Evolutionary conservation across 2,797 vertebrate genomes (phyloP).

Genomic region (Rhinoraja longicauda): DNA sequence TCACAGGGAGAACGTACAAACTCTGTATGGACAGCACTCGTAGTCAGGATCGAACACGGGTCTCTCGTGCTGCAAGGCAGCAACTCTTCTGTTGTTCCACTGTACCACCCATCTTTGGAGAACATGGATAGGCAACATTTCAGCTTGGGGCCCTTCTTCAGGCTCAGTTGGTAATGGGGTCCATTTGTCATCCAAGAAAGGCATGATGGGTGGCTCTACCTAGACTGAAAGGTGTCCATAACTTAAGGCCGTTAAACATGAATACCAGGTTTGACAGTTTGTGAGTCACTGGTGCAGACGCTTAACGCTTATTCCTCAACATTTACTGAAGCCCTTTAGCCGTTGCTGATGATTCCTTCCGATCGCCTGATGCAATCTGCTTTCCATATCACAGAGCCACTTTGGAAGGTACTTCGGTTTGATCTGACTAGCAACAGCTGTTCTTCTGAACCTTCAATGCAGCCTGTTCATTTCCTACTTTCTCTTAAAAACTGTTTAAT

Average conservation of each 20-base stretch:
- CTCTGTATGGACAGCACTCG: too few species aligned
- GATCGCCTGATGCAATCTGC: neutral
- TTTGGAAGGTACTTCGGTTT: neutral
- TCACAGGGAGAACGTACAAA: too few species aligned
- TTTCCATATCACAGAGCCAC: conserved; percentile 8
- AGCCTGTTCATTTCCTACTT: conserved; percentile 5
- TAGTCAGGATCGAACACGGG: too few species aligned
- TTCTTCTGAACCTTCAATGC: neutral
- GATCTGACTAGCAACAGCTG: conserved; percentile 7
- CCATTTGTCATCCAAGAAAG: neutral
- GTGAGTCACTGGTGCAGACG: neutral
- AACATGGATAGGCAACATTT: too few species aligned
- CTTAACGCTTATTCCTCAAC: neutral
- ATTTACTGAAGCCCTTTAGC: neutral
- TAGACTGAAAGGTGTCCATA: neutral
- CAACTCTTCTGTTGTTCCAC: too few species aligned
- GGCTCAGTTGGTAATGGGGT: too few species aligned
- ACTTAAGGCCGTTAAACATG: neutral
- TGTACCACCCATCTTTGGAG: too few species aligned
- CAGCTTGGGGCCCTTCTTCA: too few species aligned
- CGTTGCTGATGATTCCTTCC: conserved; percentile 6
- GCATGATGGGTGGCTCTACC: neutral
- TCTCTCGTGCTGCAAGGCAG: too few species aligned
- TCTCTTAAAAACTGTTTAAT: neutral
- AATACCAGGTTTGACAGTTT: neutral